Conservation (phyloP, 2,888 invertebrate species). For the Peribatodes rhomboidaria region DNA sequence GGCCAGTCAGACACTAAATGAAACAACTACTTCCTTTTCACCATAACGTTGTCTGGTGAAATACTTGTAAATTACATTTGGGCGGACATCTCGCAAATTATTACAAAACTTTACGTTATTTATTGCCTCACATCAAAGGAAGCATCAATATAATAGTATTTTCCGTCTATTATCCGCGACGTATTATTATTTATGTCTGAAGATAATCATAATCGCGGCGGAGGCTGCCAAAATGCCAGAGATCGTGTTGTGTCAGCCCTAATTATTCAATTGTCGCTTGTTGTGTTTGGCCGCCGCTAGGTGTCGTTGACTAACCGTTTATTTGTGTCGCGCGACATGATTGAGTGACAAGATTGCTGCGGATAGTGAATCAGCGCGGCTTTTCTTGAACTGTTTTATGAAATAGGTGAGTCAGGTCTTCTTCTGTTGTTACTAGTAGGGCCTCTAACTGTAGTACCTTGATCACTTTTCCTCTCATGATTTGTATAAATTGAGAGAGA, state of each 20-base stretch:
- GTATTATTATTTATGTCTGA: slow-evolving; percentile 12
- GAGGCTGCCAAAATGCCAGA: slow-evolving; percentile 12
- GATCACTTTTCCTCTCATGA: too few relatives aligned
- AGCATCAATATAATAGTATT: slow-evolving; percentile 17
- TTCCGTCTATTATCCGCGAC: slow-evolving; percentile 7
- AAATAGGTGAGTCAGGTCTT: not conserved
- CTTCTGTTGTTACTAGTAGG: not conserved
- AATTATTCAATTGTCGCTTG: slow-evolving; percentile 51
- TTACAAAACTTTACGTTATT: slow-evolving; percentile 22
- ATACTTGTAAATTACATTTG: slow-evolving; percentile 12
- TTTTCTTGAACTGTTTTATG: slow-evolving; percentile 1
- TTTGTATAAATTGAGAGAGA: too few relatives aligned
- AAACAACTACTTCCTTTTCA: not conserved
- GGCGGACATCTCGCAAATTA: slow-evolving; percentile 24
- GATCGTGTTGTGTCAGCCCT: slow-evolving; percentile 46
- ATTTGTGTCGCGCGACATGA: slow-evolving; percentile 10
- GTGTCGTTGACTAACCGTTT: slow-evolving; percentile 8
- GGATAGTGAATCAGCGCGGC: not conserved
- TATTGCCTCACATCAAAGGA: slow-evolving; percentile 21
- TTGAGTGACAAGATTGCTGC: not conserved
- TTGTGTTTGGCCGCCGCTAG: slow-evolving; percentile 29
- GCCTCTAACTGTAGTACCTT: too few relatives aligned
- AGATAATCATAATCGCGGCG: slow-evolving; percentile 13
- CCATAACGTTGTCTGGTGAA: not conserved
- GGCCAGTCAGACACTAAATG: not conserved